A percentile compares a stretch with the other conserved stretches of the same genome.
Conservation (phyloP, 1,140 invertebrate genomes). For the Radopholus similis region DNA sequence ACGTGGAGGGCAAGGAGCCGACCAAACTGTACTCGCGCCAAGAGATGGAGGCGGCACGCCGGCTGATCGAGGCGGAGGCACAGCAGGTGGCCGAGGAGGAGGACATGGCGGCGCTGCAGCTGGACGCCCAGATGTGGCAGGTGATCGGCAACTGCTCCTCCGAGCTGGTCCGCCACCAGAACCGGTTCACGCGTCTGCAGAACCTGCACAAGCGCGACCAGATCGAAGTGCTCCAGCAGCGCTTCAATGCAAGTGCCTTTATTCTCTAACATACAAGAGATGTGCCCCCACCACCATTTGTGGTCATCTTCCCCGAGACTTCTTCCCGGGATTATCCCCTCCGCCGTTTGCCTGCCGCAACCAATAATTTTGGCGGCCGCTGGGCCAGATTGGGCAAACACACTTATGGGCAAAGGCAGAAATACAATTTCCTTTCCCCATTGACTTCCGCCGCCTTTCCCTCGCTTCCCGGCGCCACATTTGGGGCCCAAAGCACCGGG, state of each 20-base stretch:
- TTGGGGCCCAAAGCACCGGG: no score
- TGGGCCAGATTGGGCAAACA: not conserved
- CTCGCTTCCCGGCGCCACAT: not conserved
- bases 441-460: not conserved
- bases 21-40: constrained; percentile 33
- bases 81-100: constrained; percentile 11
- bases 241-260: constrained; percentile 34
- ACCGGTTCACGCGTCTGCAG: constrained; percentile 29
- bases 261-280: not conserved
- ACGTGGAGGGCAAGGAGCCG: constrained; percentile 40
- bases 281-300: not conserved
- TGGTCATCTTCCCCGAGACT: not conserved
- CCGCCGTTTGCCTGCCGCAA: not conserved
- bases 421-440: not conserved
- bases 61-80: constrained; percentile 37
- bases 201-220: constrained; percentile 37
- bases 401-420: not conserved
- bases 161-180: constrained; percentile 50
- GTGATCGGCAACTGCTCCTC: constrained; percentile 45
- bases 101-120: not conserved
- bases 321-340: not conserved
- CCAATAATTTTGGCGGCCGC: not conserved
- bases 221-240: constrained; percentile 29
- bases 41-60: constrained; percentile 31
- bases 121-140: constrained; percentile 49